Evolutionary conservation across 1,140 invertebrate genomes (phyloP).

Genomic region (Ladona fulva): DNA sequence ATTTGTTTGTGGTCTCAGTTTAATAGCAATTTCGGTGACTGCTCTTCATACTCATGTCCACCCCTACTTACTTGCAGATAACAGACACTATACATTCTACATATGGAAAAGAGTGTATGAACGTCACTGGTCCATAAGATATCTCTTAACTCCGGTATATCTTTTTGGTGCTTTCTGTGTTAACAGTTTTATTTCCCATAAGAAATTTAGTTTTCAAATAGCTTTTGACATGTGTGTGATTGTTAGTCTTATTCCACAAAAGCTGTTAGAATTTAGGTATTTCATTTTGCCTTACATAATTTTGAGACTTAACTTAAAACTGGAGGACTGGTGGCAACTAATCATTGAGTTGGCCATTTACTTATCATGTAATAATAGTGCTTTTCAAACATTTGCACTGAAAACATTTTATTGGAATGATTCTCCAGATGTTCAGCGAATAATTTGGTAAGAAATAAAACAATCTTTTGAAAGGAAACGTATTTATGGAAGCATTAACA

Average conservation of each 20-base stretch:
- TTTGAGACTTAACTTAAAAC: slow-evolving; percentile 59
- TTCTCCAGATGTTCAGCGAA: slow-evolving; percentile 65
- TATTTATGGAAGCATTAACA: no score
- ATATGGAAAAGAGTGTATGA: slow-evolving; percentile 82
- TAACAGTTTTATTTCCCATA: slow-evolving; percentile 44
- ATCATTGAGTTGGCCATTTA: slow-evolving; percentile 60
- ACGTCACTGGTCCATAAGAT: slow-evolving; percentile 53
- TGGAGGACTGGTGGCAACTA: slow-evolving; percentile 43
- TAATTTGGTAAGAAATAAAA: slow-evolving; percentile 73
- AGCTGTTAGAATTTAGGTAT: slow-evolving; percentile 85
- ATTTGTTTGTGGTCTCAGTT: slow-evolving; percentile 26
- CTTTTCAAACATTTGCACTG: slow-evolving; percentile 74
- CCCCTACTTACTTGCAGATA: slow-evolving; percentile 90
- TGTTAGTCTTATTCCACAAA: slow-evolving; percentile 65
- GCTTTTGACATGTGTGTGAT: slow-evolving; percentile 52
- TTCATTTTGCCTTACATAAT: slow-evolving; percentile 89
- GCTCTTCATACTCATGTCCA: slow-evolving; percentile 75
- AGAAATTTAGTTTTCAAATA: slow-evolving; percentile 52
- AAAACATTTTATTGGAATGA: slow-evolving; percentile 78
- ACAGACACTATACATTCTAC: slow-evolving; percentile 95
- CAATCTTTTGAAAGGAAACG: no score
- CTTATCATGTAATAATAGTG: slow-evolving; percentile 59
- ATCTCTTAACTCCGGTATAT: slow-evolving; percentile 71
- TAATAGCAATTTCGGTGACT: slow-evolving; percentile 39
- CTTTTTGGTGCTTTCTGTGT: slow-evolving; percentile 56